phyloP scores from a whole-genome alignment of 1,140 invertebrate genomes.

The Diploscapter pachys region DNA sequence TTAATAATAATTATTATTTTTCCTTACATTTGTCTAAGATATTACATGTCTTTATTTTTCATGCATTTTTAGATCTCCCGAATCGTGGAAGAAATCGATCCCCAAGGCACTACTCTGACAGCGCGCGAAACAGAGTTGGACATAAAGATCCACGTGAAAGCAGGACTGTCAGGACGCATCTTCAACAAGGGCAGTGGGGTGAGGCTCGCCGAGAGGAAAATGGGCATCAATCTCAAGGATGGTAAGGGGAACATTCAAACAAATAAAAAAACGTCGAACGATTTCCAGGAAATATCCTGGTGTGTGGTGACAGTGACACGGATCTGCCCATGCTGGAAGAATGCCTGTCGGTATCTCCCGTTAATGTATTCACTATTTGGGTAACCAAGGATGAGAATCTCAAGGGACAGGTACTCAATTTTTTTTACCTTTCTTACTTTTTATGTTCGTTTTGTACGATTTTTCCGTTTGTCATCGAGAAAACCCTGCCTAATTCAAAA shows the following conservation, averaged over 20 bases:
- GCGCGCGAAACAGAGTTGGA: conserved; percentile 35
- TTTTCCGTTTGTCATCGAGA: too few species aligned
- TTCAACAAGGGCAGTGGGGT: conserved; percentile 45
- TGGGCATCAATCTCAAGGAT: conserved; percentile 30
- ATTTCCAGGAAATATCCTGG: conserved; percentile 46
- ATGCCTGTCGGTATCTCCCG: conserved; percentile 37
- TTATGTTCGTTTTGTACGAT: background rate
- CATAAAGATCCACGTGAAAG: conserved; percentile 41
- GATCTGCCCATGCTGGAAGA: conserved; percentile 57
- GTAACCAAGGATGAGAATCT: conserved; percentile 48
- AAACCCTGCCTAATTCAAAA: background rate
- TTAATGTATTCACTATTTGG: conserved; percentile 56
- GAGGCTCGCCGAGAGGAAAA: conserved; percentile 23
- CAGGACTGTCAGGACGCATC: conserved; percentile 38
- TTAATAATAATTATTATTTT: background rate
- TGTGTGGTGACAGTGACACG: conserved; percentile 56
- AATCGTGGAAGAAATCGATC: conserved; percentile 40
- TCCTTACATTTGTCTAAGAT: too few species aligned
- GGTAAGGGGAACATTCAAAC: conserved; percentile 1
- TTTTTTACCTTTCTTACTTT: background rate
- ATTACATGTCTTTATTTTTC: background rate
- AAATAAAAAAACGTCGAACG: conserved; percentile 11
- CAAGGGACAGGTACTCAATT: conserved; percentile 21
- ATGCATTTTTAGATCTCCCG: conserved; percentile 24
- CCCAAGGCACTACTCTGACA: conserved; percentile 32